Percentiles rank a stretch among this genome's conserved stretches.
phyloP scores from a whole-genome alignment of 2,113 vertebrate species.

The Benitochromis conjunctus region DNA sequence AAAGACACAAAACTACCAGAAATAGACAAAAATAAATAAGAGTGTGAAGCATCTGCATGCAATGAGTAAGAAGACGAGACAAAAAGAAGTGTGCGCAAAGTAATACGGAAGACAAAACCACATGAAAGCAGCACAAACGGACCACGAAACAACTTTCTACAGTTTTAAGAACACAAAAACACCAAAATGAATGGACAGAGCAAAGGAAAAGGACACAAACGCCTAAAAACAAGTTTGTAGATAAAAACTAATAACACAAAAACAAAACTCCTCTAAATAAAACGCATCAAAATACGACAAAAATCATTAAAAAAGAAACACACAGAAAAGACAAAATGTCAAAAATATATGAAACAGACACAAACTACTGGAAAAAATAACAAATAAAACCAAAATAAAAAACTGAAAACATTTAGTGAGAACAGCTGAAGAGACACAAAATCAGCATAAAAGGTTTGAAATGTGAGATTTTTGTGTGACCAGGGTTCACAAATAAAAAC shows the following conservation, averaged over 20 bases:
- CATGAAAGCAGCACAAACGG: not conserved
- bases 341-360: not conserved
- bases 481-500: no score
- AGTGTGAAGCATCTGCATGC: not conserved
- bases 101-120: no score
- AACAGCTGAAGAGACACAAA: not conserved
- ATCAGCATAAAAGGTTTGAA: not conserved
- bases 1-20: not conserved
- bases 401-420: not conserved
- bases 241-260: not conserved
- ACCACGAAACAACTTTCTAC: not conserved
- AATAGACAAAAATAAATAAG: not conserved
- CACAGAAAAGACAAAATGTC: not conserved
- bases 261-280: not conserved
- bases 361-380: not conserved
- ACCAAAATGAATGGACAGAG: not conserved
- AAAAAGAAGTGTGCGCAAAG: not conserved
- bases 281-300: not conserved
- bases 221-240: not conserved
- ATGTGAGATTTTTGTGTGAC: not conserved
- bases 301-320: not conserved
- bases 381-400: not conserved
- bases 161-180: not conserved
- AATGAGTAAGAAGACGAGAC: not conserved
- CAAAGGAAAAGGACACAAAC: not conserved